Base-by-base conservation (phyloP, 2,113 vertebrate genomes). In the Bambusicola thoracicus region DNA sequence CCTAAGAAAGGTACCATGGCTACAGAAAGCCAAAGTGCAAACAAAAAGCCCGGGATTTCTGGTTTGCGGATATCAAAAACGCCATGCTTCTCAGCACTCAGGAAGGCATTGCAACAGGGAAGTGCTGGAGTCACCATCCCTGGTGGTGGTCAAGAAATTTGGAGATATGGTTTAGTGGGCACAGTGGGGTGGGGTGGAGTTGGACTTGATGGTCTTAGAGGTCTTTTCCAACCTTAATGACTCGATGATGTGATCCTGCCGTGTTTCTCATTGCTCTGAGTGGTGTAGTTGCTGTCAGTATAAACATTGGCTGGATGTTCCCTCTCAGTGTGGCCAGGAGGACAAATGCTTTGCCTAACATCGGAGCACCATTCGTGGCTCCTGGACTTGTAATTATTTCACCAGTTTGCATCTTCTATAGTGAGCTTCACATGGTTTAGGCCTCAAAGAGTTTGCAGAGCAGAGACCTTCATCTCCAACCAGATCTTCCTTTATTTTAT, bases 391-490 rank as follows among this genome's bases (percentile, higher is more conserved):
- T 59, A 61, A 79, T 90, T 87, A 75, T 51, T 87, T 88, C 53
- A 36, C 38, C 41, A 19, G 59, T 38, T 59, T 67, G 15, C 29
- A 38, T 32, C 72, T 81, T 81, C 61, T 55, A 1, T 55, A 1
- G 0, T 58, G 34, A 78, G 34, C 69, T 76, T n/a, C 48, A 0
- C 61, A 83, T 85, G 73, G 61, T 81, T 51, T 72, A 56, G 93
- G 32, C 85, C 56, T 89, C 81, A 63, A 91, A 77, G 92, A 87
- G 67, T 61, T 83, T 91, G 30, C 76, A 68, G 87, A 86, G 70
- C 65, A 61, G 49, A 79, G 46, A 58, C 38, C 17, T 66, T 53
- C 29, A n/a, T 17, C 75, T 84, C 34, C 27, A 24, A 87, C 85
- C 87, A 75, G 56, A 85, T 43, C 10, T 51, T 84, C 36, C 69